A percentile compares a stretch with the other conserved stretches of the same genome.
These are phyloP conservation scores for Drosophila funebris DNA, from an alignment of 1,140 invertebrate species.

Conservation along the genomic window DNA sequence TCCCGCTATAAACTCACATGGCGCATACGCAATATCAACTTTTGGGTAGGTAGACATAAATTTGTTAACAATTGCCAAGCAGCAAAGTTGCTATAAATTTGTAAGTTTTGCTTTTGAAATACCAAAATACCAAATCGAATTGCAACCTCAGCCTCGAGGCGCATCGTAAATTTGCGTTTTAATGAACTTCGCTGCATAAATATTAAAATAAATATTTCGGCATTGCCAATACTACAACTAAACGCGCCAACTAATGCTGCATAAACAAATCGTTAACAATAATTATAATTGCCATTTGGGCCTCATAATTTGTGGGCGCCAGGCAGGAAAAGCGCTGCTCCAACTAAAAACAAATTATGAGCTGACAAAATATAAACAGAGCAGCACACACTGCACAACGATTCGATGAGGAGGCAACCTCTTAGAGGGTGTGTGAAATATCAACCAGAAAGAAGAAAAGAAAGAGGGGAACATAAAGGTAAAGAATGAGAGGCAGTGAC, in stretches of 20 bases:
- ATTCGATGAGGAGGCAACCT: neutral
- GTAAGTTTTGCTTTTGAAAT: slow-evolving; percentile 54
- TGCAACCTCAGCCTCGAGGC: slow-evolving; percentile 58
- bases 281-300: slow-evolving; percentile 79
- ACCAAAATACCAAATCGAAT: slow-evolving; percentile 36
- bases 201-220: slow-evolving; percentile 78
- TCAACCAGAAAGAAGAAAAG: neutral
- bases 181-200: slow-evolving; percentile 78
- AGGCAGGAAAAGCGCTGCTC: slow-evolving; percentile 67
- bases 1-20: slow-evolving; percentile 53
- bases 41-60: slow-evolving; percentile 37
- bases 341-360: slow-evolving; percentile 62
- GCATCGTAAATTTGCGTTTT: slow-evolving; percentile 69
- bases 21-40: slow-evolving; percentile 71
- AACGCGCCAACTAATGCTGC: slow-evolving; percentile 68
- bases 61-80: slow-evolving; percentile 70
- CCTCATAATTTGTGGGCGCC: slow-evolving; percentile 68
- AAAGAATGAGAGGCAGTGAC: neutral
- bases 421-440: neutral
- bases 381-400: slow-evolving; percentile 2
- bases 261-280: slow-evolving; percentile 80
- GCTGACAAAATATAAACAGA: slow-evolving; percentile 74
- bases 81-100: slow-evolving; percentile 73
- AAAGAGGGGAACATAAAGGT: neutral
- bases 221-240: slow-evolving; percentile 59